These are phyloP conservation scores for Anastatus disparis DNA, from an alignment of 1,140 invertebrate species.

Conservation along the genomic window DNA sequence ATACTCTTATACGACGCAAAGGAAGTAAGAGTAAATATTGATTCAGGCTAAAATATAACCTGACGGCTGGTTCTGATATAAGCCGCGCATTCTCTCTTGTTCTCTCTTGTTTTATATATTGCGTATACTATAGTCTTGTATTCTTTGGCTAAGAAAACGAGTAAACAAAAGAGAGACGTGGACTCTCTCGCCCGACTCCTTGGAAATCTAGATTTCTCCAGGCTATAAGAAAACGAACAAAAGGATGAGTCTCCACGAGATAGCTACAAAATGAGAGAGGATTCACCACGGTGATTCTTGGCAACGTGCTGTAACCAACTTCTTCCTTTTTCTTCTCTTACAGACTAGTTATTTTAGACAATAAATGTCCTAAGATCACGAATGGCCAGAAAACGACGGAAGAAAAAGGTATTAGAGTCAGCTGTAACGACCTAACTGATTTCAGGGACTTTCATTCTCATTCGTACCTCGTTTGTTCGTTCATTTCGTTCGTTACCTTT, in stretches of 20 bases:
- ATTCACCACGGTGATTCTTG: neutral
- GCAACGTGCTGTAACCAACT: neutral
- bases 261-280: neutral
- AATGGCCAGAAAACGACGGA: neutral
- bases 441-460: constrained; percentile 3
- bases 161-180: neutral
- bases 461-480: constrained; percentile 28
- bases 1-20: no score
- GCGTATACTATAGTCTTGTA: no score
- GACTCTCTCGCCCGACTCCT: neutral
- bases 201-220: constrained; percentile 14
- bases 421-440: constrained; percentile 21
- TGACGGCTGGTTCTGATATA: neutral
- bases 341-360: constrained; percentile 5
- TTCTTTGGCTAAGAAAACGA: neutral
- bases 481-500: constrained; percentile 27
- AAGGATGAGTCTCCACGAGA: no score
- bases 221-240: constrained; percentile 9
- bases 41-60: constrained; percentile 13
- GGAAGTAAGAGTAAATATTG: constrained; percentile 34
- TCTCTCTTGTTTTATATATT: no score
- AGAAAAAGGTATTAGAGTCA: neutral
- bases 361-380: constrained; percentile 26
- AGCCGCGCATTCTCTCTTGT: no score
- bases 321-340: neutral